Evolutionary conservation across 2,888 invertebrate genomes (phyloP).

Genomic region (Heliconius cydno): DNA sequence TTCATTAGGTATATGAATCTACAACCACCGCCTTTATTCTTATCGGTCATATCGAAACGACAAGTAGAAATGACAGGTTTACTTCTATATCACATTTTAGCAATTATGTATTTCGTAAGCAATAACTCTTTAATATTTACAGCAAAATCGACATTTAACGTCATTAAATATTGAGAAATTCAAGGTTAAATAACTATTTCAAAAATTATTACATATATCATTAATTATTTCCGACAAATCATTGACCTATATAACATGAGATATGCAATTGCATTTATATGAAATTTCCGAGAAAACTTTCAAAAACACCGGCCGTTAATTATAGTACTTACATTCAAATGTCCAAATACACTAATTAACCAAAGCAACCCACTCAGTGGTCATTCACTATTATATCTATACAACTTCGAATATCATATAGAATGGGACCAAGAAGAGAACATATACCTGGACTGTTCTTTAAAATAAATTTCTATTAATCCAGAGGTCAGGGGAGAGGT

Average conservation of each 20-base stretch:
- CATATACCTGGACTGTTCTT: no score
- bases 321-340: background rate
- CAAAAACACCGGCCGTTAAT: background rate
- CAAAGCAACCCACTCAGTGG: background rate
- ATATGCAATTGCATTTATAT: background rate
- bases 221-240: background rate
- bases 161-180: constrained; percentile 16
- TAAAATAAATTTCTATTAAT: background rate
- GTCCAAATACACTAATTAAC: background rate
- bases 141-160: constrained; percentile 5
- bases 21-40: background rate
- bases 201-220: background rate
- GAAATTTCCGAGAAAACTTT: background rate
- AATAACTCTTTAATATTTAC: constrained; percentile 1
- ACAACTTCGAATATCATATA: background rate
- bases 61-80: background rate
- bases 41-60: background rate
- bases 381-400: background rate
- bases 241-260: constrained; percentile 6
- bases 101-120: background rate
- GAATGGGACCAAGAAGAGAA: no score
- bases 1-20: background rate
- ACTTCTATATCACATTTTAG: background rate
- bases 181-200: constrained; percentile 8
- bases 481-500: background rate